Evolutionary conservation across 2,797 vertebrate genomes (phyloP), one percentile per base, ranked within the genome.

Genomic region (Centroberyx gerrardi): DNA sequence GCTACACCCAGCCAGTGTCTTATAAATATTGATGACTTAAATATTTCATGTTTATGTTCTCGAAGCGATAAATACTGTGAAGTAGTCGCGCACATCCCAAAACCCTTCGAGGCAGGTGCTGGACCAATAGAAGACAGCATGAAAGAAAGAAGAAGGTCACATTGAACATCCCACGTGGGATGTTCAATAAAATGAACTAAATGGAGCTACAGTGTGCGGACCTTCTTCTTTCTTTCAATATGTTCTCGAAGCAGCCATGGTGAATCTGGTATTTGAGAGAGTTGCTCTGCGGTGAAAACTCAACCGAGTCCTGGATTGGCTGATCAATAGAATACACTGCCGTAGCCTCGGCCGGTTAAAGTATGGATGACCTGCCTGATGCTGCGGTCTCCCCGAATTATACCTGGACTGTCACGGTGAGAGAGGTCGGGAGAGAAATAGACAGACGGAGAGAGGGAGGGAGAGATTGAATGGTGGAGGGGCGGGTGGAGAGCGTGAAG

Each of bases 31-130:
- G 56, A 82, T 80, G 48, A 76, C 63, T 72, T 85, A 5, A 87
- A 90, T 83, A 83, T 86, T 86, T 87, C 4, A 85, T 83, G 74
- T 74, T 80, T 58, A 38, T 72, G 66, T 81, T 82, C 63, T 7
- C 4, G 33, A 33, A 33, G 33, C 22, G 22, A n/a, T n/a, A n/a
- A n/a, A n/a, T n/a, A n/a, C n/a, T n/a, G n/a, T n/a, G n/a, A n/a
- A n/a, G n/a, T n/a, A n/a, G n/a, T n/a, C n/a, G n/a, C n/a, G n/a
- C n/a, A n/a, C n/a, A n/a, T n/a, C n/a, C n/a, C n/a, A n/a, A n/a
- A n/a, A n/a, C n/a, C n/a, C n/a, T n/a, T n/a, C n/a, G n/a, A n/a
- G n/a, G n/a, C n/a, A n/a, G n/a, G n/a, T n/a, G n/a, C n/a, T n/a
- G n/a, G n/a, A n/a, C n/a, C n/a, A n/a, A n/a, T n/a, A n/a, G n/a